These are phyloP conservation scores for Sebastes hubbsi DNA, from an alignment of 2,797 vertebrate species.

Conservation along the genomic window DNA sequence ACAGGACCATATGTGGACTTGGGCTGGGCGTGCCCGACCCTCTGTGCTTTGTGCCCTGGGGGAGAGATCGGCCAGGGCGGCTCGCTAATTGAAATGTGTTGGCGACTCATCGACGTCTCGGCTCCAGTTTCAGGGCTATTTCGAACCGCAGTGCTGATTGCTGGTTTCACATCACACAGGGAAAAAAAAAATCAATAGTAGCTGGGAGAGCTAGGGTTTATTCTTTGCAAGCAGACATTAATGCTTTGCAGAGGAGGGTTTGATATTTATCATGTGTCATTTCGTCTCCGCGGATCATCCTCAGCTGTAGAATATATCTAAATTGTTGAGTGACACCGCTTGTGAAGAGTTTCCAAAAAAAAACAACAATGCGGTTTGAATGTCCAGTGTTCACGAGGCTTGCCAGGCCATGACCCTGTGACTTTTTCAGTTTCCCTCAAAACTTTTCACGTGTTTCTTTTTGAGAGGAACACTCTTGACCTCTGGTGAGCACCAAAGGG, in stretches of 20 bases:
- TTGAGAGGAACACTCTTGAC: slow-evolving; percentile 26
- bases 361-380: slow-evolving; percentile 3
- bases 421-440: slow-evolving; percentile 30
- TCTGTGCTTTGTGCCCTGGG: slow-evolving; percentile 80
- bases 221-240: slow-evolving; percentile 82
- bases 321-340: slow-evolving; percentile 22
- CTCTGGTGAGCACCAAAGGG: slow-evolving; percentile 16
- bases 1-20: slow-evolving; percentile 69
- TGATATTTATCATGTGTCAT: slow-evolving; percentile 76
- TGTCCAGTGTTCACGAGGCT: not conserved
- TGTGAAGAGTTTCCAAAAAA: slow-evolving; percentile 21
- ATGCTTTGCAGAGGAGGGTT: slow-evolving; percentile 74
- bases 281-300: slow-evolving; percentile 60
- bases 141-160: slow-evolving; percentile 88
- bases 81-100: slow-evolving; percentile 92
- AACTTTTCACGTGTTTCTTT: slow-evolving; percentile 37
- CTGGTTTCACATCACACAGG: slow-evolving; percentile 87
- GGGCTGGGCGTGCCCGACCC: slow-evolving; percentile 72
- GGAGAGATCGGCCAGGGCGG: slow-evolving; percentile 86
- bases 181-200: slow-evolving; percentile 83
- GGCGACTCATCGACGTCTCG: slow-evolving; percentile 88
- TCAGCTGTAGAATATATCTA: slow-evolving; percentile 34
- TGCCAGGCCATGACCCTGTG: slow-evolving; percentile 6
- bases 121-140: slow-evolving; percentile 89
- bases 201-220: slow-evolving; percentile 80